Conservation (phyloP, 2,113 vertebrate genomes). For the Acanthochromis polyacanthus region DNA sequence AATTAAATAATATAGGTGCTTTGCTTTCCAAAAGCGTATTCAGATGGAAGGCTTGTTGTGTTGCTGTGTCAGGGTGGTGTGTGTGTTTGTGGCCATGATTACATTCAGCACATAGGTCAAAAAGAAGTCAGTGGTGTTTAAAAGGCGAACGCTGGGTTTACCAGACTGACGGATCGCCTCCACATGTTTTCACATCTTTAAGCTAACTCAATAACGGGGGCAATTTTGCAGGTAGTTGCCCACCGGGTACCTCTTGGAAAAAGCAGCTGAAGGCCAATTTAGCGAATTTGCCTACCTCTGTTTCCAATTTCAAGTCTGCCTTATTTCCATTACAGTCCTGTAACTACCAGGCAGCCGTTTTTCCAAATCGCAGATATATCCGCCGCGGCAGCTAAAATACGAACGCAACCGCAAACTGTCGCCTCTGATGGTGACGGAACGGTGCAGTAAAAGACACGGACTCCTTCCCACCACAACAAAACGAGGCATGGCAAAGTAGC, state of each 20-base stretch:
- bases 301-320: conserved; percentile 33
- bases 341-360: conserved; percentile 23
- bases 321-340: conserved; percentile 14
- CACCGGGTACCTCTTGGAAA: background rate
- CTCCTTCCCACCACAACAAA: conserved; percentile 55
- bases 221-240: conserved; percentile 36
- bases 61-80: background rate
- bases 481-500: conserved; percentile 49
- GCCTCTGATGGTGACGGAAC: conserved; percentile 55
- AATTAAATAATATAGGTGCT: no score
- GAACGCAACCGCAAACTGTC: conserved; percentile 23
- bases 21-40: no score
- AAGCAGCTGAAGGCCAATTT: conserved; percentile 31
- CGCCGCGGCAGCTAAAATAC: conserved; percentile 27
- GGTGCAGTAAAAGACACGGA: conserved; percentile 33
- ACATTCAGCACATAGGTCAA: conserved; percentile 64
- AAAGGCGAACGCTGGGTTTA: conserved; percentile 42
- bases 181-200: conserved; percentile 45
- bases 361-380: conserved; percentile 31
- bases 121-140: conserved; percentile 59
- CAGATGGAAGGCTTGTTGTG: background rate
- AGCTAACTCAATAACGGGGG: conserved; percentile 54
- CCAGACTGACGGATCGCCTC: conserved; percentile 25
- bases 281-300: conserved; percentile 8
- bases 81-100: conserved; percentile 6